Percentiles rank a stretch among this genome's conserved stretches.
phyloP scores from a whole-genome alignment of 2,888 invertebrate genomes.

The Sericinus montela region DNA sequence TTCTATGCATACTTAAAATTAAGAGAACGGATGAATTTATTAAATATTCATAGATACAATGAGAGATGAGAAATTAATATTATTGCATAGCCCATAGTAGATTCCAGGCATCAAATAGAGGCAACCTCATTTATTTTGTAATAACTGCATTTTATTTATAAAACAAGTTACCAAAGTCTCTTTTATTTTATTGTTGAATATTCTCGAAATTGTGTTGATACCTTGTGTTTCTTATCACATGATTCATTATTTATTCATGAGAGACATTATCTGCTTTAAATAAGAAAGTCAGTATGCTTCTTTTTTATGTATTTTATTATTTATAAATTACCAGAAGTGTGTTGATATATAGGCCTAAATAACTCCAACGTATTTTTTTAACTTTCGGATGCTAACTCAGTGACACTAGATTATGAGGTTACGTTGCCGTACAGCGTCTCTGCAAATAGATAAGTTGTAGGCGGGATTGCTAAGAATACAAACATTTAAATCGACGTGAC shows the following conservation, averaged over 20 bases:
- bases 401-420: conserved; percentile 26
- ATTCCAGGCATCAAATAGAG: too few relatives aligned
- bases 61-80: too few relatives aligned
- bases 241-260: neutral
- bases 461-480: conserved; percentile 64
- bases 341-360: too few relatives aligned
- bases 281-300: neutral
- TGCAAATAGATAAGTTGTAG: conserved; percentile 66
- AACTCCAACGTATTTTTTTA: too few relatives aligned
- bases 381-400: conserved; percentile 6
- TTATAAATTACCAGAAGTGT: too few relatives aligned
- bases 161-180: neutral
- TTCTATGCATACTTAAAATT: too few relatives aligned
- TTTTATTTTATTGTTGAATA: neutral
- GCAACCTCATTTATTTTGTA: too few relatives aligned
- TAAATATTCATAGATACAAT: too few relatives aligned
- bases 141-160: too few relatives aligned
- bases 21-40: too few relatives aligned
- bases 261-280: neutral
- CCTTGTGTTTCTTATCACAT: neutral
- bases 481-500: conserved; percentile 11
- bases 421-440: conserved; percentile 53
- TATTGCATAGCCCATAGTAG: too few relatives aligned
- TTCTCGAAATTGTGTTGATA: neutral
- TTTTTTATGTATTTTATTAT: too few relatives aligned